Conservation (phyloP, 1,140 invertebrate species). For the Sinonovacula constricta region DNA sequence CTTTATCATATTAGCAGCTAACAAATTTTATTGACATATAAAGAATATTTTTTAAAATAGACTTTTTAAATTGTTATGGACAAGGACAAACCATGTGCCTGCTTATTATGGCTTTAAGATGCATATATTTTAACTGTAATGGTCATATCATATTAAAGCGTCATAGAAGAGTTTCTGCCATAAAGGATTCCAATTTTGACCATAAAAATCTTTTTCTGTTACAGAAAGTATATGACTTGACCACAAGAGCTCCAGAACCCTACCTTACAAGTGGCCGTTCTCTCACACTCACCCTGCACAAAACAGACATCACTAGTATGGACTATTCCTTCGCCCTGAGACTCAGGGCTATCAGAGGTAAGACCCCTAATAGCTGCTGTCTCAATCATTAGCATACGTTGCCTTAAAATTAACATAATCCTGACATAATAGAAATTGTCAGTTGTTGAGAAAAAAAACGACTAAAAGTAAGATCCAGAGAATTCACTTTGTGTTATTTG, state of each 20-base stretch:
- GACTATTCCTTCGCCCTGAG: conserved; percentile 14
- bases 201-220: too few relatives aligned
- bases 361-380: not conserved
- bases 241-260: not conserved
- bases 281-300: conserved; percentile 24
- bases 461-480: not conserved
- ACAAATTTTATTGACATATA: too few relatives aligned
- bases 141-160: too few relatives aligned
- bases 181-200: too few relatives aligned
- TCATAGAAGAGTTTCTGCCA: too few relatives aligned
- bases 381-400: not conserved
- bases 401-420: not conserved
- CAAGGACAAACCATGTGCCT: too few relatives aligned
- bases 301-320: not conserved
- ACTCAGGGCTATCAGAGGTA: conserved; percentile 18
- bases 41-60: too few relatives aligned
- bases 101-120: too few relatives aligned
- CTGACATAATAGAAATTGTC: not conserved
- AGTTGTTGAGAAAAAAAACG: not conserved
- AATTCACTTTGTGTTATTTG: not conserved
- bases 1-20: too few relatives aligned
- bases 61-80: too few relatives aligned
- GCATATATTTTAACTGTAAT: too few relatives aligned
- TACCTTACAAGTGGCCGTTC: conserved; percentile 12
- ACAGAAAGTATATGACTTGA: conserved; percentile 15